Evolutionary conservation across 2,797 vertebrate species (phyloP).

Genomic region (Lacerta viridis): DNA sequence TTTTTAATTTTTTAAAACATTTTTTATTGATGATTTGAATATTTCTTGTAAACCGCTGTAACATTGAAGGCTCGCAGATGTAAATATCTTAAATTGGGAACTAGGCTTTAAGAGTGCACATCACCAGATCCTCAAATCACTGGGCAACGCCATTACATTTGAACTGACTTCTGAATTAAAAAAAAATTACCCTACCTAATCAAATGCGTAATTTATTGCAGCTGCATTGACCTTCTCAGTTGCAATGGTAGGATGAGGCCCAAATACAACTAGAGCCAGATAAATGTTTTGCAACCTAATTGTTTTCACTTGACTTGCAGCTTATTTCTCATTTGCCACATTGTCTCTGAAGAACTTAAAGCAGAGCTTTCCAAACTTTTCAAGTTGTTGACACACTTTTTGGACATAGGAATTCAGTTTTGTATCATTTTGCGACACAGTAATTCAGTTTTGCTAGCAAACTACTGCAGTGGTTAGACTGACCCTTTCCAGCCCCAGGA

Average conservation of each 20-base stretch:
- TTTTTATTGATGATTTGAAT: no score
- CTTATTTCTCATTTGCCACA: background rate
- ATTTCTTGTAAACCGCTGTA: no score
- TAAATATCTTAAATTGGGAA: background rate
- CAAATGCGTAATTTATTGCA: background rate
- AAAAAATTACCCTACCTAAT: background rate
- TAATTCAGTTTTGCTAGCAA: no score
- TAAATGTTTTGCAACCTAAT: background rate
- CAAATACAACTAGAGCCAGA: background rate
- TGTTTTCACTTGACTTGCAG: conserved; percentile 7
- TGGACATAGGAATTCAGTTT: no score
- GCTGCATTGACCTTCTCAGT: background rate
- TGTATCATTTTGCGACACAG: no score
- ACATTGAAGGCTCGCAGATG: background rate
- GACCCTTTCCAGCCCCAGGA: no score
- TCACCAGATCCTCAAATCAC: background rate
- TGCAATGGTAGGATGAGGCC: background rate
- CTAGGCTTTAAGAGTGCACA: background rate
- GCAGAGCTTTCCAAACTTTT: no score
- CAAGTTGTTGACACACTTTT: no score
- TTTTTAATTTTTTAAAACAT: no score
- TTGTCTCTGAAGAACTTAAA: conserved; percentile 1
- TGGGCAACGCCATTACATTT: background rate
- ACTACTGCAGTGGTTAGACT: no score
- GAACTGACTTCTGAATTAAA: background rate